Conservation (phyloP, 2,797 vertebrate genomes). For the Cossypha caffra region DNA sequence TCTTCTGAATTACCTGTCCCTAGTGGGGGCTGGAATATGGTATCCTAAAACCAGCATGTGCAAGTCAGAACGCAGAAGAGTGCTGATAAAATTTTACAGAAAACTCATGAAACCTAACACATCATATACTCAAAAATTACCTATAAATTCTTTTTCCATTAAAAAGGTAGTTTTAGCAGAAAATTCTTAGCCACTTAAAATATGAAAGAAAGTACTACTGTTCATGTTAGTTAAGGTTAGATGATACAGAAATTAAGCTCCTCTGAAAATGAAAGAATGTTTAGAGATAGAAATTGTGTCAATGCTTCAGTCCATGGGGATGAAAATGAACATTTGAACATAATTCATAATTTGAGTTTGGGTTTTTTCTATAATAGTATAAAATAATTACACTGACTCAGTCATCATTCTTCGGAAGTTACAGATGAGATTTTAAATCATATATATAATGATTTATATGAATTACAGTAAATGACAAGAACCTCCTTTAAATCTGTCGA, state of each 20-base stretch:
- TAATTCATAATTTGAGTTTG: not conserved
- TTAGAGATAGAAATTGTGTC: not conserved
- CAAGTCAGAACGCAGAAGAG: not conserved
- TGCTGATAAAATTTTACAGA: not conserved
- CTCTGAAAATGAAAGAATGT: not conserved
- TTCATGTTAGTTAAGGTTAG: not conserved
- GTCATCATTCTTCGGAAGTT: conserved; percentile 16
- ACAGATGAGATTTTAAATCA: conserved; percentile 71
- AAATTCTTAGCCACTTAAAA: not conserved
- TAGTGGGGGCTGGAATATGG: not conserved
- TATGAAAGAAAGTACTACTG: not conserved
- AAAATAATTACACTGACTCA: conserved; percentile 6
- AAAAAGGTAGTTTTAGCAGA: not conserved
- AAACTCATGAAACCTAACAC: not conserved
- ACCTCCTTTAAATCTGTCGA: conserved; percentile 85
- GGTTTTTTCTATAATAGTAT: not conserved
- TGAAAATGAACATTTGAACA: not conserved
- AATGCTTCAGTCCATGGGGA: not conserved
- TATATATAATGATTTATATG: conserved; percentile 74
- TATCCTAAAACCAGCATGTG: not conserved
- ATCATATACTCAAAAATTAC: not conserved
- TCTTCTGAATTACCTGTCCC: not conserved
- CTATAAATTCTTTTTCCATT: not conserved
- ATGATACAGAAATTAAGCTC: not conserved
- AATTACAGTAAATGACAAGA: conserved; percentile 78